phyloP scores from a whole-genome alignment of 2,797 vertebrate genomes.

The Etheostoma perlongum region DNA sequence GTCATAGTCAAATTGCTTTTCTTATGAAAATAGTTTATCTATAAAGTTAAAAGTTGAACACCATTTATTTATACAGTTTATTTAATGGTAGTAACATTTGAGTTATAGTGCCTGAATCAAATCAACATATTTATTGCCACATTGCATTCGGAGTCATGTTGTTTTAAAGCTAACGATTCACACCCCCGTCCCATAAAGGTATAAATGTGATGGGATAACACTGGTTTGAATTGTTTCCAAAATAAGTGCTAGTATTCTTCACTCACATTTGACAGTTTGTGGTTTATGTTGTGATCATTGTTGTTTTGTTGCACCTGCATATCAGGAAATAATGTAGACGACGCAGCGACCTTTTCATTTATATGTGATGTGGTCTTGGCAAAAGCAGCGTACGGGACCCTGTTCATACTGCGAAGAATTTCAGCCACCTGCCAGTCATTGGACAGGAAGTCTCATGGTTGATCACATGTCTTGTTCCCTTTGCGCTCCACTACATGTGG shows the following conservation, averaged over 20 bases:
- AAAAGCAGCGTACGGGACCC: not conserved
- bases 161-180: not conserved
- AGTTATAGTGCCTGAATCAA: not conserved
- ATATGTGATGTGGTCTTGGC: conserved; percentile 52
- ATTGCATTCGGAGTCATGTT: not conserved
- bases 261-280: conserved; percentile 76
- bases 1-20: not conserved
- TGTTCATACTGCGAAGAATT: conserved; percentile 19
- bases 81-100: not conserved
- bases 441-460: conserved; percentile 26
- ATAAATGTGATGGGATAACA: too few relatives aligned
- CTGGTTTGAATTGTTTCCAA: not conserved
- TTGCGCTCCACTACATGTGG: not conserved
- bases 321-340: conserved; percentile 59
- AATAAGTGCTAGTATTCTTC: not conserved
- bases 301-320: conserved; percentile 65
- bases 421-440: conserved; percentile 21
- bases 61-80: not conserved
- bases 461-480: not conserved
- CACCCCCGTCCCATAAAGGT: not conserved
- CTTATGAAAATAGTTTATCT: not conserved
- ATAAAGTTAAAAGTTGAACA: not conserved
- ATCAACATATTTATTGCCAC: too few relatives aligned
- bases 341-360: conserved; percentile 76
- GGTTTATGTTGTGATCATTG: conserved; percentile 69